Base-by-base conservation (phyloP, 2,888 invertebrate genomes). In the Eurytoma californica region DNA sequence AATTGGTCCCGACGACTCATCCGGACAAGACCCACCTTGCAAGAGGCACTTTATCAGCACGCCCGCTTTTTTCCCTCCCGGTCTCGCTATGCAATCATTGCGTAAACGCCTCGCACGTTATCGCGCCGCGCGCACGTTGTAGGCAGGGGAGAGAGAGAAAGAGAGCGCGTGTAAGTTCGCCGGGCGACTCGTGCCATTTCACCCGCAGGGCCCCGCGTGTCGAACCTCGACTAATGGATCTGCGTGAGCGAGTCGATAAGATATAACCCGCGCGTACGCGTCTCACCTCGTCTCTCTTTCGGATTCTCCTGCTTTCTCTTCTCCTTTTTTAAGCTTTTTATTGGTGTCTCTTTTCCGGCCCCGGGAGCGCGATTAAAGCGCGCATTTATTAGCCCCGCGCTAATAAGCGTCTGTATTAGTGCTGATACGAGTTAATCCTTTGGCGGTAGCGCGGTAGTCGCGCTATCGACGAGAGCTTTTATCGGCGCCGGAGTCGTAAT, bases 31-130 rank as follows among this genome's bases (percentile, higher is more conserved):
- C 49, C 58, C 57, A 72, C 67, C 67, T 79, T 79, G 70, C 70
- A 39, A 39, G 39, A 39, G 16, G 60, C 28, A n/a, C 0, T 20
- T 39, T 70, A 69, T 70, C 57, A 24, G 2, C 20, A 24, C 14
- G 12, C 16, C 12, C 28, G 18, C 24, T 63, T 30, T 30, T 69
- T 16, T 65, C 24, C n/a, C 51, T 60, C 51, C 57, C 47, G 53
- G 5, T 58, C 51, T 58, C 5, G 30, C 49, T 18, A 65, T 79
- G 65, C 70, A 72, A 81, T 72, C 65, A 30, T 77, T 72, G 77
- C 76, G 80, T 75, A 79, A 79, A 77, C 61, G 77, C 70, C 76
- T 78, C 61, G 69, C 67, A 20, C 65, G 0, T 69, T 63, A 72
- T 72, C 70, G 72, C 57, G 55, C 53, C 20, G 24, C 49, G 12